phyloP scores from a whole-genome alignment of 2,113 vertebrate genomes.

The Hippocampus mohnikei region DNA sequence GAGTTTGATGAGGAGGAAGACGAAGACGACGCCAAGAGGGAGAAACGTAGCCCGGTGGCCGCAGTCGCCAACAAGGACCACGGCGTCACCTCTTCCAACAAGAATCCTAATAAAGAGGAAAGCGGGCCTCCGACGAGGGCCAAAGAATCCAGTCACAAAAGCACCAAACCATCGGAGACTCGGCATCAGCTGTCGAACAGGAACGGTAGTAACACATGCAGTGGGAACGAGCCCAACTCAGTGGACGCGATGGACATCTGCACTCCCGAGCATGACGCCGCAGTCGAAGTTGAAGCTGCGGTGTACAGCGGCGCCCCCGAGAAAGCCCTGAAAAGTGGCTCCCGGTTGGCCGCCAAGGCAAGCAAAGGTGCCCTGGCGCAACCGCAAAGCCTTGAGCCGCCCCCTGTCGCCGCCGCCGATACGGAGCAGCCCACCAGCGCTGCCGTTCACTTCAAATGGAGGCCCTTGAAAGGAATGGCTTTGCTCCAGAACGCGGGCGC shows the following conservation, averaged over 20 bases:
- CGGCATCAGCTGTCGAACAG: conserved; percentile 41
- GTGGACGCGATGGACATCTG: conserved; percentile 88
- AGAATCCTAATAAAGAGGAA: conserved; percentile 36
- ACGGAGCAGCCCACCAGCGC: conserved; percentile 37
- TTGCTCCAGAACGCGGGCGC: conserved; percentile 50
- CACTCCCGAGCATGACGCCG: conserved; percentile 80
- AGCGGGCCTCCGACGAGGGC: conserved; percentile 30
- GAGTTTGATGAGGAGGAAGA: conserved; percentile 96
- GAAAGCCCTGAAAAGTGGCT: conserved; percentile 31
- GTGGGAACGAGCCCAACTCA: conserved; percentile 61
- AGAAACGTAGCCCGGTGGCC: conserved; percentile 39
- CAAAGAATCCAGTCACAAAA: conserved; percentile 34
- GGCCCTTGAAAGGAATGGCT: conserved; percentile 81
- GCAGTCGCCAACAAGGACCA: conserved; percentile 25
- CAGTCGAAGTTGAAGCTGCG: conserved; percentile 58
- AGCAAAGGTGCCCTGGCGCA: conserved; percentile 19
- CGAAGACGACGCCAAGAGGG: conserved; percentile 67
- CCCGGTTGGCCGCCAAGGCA: conserved; percentile 16
- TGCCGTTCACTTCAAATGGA: conserved; percentile 84
- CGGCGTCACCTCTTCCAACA: conserved; percentile 22
- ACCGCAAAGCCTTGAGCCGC: conserved; percentile 25
- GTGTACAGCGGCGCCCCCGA: conserved; percentile 15
- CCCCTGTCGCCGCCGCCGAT: conserved; percentile 14
- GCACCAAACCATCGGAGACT: conserved; percentile 41
- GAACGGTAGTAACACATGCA: conserved; percentile 24